These are phyloP conservation scores for Orius laevigatus DNA, from an alignment of 1,140 invertebrate genomes.

Conservation along the genomic window DNA sequence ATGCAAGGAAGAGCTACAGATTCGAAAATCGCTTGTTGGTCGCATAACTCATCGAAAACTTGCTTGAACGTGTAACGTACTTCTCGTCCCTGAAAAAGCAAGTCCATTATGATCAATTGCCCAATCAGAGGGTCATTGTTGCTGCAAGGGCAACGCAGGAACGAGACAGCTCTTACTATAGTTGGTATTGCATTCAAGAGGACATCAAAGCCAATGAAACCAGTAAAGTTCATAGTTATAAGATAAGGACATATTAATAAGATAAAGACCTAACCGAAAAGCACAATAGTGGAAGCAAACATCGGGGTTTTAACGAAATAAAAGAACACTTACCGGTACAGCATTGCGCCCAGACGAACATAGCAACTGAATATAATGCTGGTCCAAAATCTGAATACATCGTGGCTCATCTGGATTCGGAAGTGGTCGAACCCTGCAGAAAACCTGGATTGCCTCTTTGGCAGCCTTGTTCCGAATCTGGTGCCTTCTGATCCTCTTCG, in stretches of 20 bases:
- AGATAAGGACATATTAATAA: too few species aligned
- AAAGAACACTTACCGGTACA: conserved; percentile 32
- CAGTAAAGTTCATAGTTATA: too few species aligned
- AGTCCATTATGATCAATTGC: conserved; percentile 40
- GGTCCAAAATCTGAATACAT: conserved; percentile 57
- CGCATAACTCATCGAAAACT: conserved; percentile 61
- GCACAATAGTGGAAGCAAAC: too few species aligned
- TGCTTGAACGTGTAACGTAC: conserved; percentile 62
- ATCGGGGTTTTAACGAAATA: too few species aligned
- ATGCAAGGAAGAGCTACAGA: conserved; percentile 70
- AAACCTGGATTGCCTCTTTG: conserved; percentile 21
- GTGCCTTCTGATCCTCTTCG: background rate
- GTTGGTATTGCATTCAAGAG: background rate
- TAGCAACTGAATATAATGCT: too few species aligned
- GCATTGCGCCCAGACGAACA: too few species aligned
- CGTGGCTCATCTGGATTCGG: conserved; percentile 11
- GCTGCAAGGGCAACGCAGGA: background rate
- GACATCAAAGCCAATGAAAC: too few species aligned
- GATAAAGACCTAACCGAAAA: too few species aligned
- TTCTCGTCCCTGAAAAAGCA: conserved; percentile 35
- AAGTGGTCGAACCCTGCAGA: conserved; percentile 20
- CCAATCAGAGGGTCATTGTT: conserved; percentile 39
- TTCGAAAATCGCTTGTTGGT: conserved; percentile 56
- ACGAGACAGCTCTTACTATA: background rate
- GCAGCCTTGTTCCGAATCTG: conserved; percentile 1